Conservation (phyloP, 2,113 vertebrate species). For the Corvus hawaiiensis region DNA sequence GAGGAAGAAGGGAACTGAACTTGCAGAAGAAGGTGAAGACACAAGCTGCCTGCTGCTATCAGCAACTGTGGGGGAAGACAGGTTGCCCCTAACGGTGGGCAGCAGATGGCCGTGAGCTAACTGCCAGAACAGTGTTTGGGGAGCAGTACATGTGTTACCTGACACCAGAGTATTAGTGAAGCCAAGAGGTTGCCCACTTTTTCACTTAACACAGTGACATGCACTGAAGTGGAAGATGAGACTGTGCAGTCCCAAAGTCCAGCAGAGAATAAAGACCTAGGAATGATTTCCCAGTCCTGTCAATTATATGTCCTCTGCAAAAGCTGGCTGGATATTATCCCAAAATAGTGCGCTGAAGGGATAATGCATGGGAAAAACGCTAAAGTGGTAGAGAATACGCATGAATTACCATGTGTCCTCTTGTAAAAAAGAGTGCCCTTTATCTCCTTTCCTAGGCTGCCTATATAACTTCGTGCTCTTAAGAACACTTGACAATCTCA, state of each 20-base stretch:
- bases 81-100: not conserved
- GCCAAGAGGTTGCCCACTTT: constrained; percentile 7
- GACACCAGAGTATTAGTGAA: not conserved
- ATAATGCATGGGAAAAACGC: not conserved
- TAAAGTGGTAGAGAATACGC: not conserved
- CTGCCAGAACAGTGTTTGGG: not conserved
- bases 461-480: not conserved
- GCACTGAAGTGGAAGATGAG: constrained; percentile 12
- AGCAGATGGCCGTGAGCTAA: constrained; percentile 12
- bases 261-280: not conserved
- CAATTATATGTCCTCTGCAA: not conserved
- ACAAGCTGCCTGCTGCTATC: not conserved
- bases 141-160: constrained; percentile 11
- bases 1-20: not conserved
- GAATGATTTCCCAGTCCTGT: not conserved
- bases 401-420: not conserved
- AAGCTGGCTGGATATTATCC: not conserved
- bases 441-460: not conserved
- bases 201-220: constrained; percentile 3
- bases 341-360: not conserved
- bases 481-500: not conserved
- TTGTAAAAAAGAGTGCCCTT: not conserved
- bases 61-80: not conserved
- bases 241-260: not conserved
- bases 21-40: not conserved